phyloP scores from a whole-genome alignment of 2,113 vertebrate genomes.

The Pica pica region DNA sequence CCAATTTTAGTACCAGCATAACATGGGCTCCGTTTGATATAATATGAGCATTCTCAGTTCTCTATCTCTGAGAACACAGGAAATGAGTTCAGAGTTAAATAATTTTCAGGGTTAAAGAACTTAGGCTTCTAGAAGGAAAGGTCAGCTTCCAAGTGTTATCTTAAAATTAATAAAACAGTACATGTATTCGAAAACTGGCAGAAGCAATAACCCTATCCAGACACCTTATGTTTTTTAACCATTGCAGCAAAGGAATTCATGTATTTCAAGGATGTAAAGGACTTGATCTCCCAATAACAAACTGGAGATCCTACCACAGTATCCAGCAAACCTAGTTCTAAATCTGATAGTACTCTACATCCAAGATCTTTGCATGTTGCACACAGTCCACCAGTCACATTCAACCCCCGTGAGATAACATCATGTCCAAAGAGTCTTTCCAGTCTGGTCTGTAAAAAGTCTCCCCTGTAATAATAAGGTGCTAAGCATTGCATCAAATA shows the following conservation, averaged over 20 bases:
- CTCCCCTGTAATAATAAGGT: not conserved
- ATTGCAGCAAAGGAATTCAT: not conserved
- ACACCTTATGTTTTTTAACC: not conserved
- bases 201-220: not conserved
- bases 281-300: not conserved
- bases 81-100: not conserved
- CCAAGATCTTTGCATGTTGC: rapidly evolving
- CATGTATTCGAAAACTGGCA: not conserved
- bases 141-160: not conserved
- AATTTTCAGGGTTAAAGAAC: not conserved
- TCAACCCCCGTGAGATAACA: not conserved
- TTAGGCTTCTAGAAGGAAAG: not conserved
- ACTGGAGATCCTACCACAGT: not conserved
- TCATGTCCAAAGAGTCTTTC: not conserved
- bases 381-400: not conserved
- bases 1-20: not conserved
- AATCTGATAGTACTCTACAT: not conserved
- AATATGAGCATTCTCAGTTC: not conserved
- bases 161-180: not conserved
- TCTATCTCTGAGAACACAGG: not conserved
- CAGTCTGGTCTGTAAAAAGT: not conserved
- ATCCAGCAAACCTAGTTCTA: not conserved
- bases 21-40: not conserved
- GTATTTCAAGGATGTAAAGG: not conserved
- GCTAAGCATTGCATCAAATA: not conserved